phyloP scores from a whole-genome alignment of 2,888 invertebrate genomes.

The Drosophila monieri region DNA sequence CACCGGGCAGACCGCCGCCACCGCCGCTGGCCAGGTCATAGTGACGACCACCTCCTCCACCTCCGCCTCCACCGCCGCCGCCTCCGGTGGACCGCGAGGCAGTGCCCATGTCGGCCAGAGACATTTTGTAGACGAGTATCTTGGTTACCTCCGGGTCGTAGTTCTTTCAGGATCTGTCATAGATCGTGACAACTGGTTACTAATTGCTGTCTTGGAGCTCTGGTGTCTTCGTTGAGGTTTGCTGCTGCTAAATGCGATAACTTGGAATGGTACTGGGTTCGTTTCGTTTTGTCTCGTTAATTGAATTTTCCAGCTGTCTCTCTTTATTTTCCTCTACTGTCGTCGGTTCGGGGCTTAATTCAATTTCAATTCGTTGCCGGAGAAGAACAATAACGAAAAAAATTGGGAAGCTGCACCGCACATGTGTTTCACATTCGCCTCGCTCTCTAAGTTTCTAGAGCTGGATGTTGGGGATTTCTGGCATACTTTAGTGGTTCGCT shows the following conservation, averaged over 20 bases:
- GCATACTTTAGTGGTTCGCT: slow-evolving; percentile 44
- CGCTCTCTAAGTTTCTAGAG: slow-evolving; percentile 33
- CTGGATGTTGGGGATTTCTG: slow-evolving; percentile 11
- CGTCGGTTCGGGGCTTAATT: slow-evolving; percentile 31
- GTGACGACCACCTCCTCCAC: slow-evolving; percentile 62
- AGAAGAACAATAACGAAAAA: slow-evolving; percentile 49
- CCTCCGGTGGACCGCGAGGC: slow-evolving; percentile 67
- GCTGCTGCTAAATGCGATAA: slow-evolving; percentile 54
- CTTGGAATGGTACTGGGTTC: slow-evolving; percentile 68
- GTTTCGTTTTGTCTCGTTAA: slow-evolving; percentile 32
- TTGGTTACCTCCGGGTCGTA: slow-evolving; percentile 52
- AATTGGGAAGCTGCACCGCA: slow-evolving; percentile 48
- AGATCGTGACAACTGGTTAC: slow-evolving; percentile 29
- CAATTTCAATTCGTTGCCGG: slow-evolving; percentile 43
- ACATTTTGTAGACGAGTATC: slow-evolving; percentile 82
- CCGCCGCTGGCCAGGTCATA: slow-evolving; percentile 50
- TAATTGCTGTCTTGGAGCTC: slow-evolving; percentile 12
- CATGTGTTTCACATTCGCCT: slow-evolving; percentile 70
- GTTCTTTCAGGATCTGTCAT: slow-evolving; percentile 33
- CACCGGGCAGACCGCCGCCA: slow-evolving; percentile 76
- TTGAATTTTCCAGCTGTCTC: slow-evolving; percentile 33
- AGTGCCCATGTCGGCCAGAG: slow-evolving; percentile 83
- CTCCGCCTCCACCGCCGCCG: slow-evolving; percentile 60
- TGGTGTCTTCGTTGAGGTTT: slow-evolving; percentile 14
- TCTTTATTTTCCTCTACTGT: slow-evolving; percentile 23